Evolutionary conservation across 1,140 invertebrate genomes (phyloP).

Genomic region (Calycopis cecrops): DNA sequence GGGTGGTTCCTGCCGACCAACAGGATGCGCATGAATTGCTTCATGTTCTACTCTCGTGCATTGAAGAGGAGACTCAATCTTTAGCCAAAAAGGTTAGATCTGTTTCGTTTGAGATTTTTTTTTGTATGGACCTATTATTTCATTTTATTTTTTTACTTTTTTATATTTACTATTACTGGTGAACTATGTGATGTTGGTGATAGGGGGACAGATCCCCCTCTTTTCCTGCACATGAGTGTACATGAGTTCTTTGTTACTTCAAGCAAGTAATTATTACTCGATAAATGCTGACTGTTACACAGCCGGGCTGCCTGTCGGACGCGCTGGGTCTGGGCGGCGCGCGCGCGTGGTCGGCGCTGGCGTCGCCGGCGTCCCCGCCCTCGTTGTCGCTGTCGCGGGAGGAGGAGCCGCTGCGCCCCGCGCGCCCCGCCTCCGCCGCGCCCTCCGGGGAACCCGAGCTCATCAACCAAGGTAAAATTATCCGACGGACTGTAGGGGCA

Average conservation of each 20-base stretch:
- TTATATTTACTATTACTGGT: too few species aligned
- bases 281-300: too few species aligned
- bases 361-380: conserved; percentile 47
- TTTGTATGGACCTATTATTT: too few species aligned
- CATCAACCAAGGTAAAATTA: conserved; percentile 38
- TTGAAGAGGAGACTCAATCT: conserved; percentile 86
- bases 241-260: too few species aligned
- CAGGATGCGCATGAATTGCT: conserved; percentile 96
- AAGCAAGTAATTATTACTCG: too few species aligned
- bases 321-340: conserved; percentile 74
- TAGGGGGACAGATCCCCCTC: too few species aligned
- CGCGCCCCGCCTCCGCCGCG: conserved; percentile 51
- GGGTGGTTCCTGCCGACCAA: conserved; percentile 91
- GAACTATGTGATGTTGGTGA: too few species aligned
- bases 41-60: conserved; percentile 88
- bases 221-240: too few species aligned
- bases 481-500: too few species aligned
- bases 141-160: too few species aligned
- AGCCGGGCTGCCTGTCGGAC: conserved; percentile 83
- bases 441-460: conserved; percentile 50
- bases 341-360: conserved; percentile 58
- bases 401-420: conserved; percentile 38
- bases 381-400: conserved; percentile 35
- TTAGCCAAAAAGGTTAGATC: conserved; percentile 74
- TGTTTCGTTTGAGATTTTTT: not conserved